A percentile compares a stretch with the other conserved stretches of the same genome.
Conservation (phyloP, 2,888 invertebrate genomes). For the Mimachlamys varia region DNA sequence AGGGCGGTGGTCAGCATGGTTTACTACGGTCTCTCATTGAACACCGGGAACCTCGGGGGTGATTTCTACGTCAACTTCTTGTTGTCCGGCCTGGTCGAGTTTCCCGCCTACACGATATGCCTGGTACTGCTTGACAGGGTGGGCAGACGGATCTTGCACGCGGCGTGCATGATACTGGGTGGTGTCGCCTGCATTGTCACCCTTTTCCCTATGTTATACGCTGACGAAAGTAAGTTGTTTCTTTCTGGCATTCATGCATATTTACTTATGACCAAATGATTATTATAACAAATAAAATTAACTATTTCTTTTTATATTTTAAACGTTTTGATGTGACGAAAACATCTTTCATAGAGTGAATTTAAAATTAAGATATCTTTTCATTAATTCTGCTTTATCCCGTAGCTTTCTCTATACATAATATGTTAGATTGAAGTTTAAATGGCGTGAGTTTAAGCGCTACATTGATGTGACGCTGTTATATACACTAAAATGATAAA, state of each 20-base stretch:
- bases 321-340: too few species aligned
- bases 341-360: too few species aligned
- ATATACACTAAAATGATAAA: too few species aligned
- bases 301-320: too few species aligned
- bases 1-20: slow-evolving; percentile 69
- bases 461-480: too few species aligned
- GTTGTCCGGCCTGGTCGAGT: slow-evolving; percentile 67
- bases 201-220: slow-evolving; percentile 59
- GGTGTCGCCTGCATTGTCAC: slow-evolving; percentile 81
- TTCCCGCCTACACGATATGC: slow-evolving; percentile 65
- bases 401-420: too few species aligned
- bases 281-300: too few species aligned
- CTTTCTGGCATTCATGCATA: background rate
- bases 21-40: slow-evolving; percentile 70
- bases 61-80: slow-evolving; percentile 70
- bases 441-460: too few species aligned
- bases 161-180: slow-evolving; percentile 62
- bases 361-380: too few species aligned
- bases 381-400: too few species aligned
- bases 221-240: slow-evolving; percentile 51
- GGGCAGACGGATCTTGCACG: slow-evolving; percentile 62
- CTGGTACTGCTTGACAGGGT: slow-evolving; percentile 62
- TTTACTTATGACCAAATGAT: too few species aligned
- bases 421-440: too few species aligned
- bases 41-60: slow-evolving; percentile 68